Conservation (phyloP, 2,797 vertebrate species). For the Tangara arthus region DNA sequence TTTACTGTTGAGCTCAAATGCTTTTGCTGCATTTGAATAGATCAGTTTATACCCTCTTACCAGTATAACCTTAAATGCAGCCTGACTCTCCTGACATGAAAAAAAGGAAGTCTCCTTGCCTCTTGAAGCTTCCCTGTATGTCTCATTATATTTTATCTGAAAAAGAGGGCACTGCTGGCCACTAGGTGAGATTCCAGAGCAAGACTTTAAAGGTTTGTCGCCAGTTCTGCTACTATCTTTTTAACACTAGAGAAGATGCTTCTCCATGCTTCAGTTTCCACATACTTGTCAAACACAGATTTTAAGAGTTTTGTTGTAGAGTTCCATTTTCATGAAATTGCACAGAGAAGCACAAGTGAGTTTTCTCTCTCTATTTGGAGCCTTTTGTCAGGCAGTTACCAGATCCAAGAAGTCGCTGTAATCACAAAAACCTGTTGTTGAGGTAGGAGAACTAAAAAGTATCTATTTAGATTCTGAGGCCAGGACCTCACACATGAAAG, state of each 20-base stretch:
- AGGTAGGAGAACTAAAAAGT: background rate
- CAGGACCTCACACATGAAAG: background rate
- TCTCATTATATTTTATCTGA: background rate
- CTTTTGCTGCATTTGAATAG: conserved; percentile 17
- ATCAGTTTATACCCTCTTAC: background rate
- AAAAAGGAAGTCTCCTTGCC: background rate
- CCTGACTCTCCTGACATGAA: background rate
- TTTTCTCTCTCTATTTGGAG: background rate
- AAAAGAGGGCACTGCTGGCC: background rate
- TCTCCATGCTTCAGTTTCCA: background rate
- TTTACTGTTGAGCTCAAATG: background rate
- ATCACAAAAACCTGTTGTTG: background rate
- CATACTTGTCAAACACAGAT: background rate
- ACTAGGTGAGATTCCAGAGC: background rate
- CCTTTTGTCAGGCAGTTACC: background rate
- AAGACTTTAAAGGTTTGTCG: background rate
- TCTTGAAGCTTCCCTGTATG: background rate
- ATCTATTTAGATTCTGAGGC: background rate
- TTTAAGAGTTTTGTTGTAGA: background rate
- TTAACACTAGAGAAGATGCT: background rate
- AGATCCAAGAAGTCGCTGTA: background rate
- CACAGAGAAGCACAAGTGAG: background rate
- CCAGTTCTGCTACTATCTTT: background rate
- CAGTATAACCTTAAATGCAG: background rate
- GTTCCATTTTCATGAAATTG: background rate